Evolutionary conservation across 2,113 vertebrate species (phyloP), one percentile per base, ranked within the genome.

Genomic region (Forbesichthys agassizii): DNA sequence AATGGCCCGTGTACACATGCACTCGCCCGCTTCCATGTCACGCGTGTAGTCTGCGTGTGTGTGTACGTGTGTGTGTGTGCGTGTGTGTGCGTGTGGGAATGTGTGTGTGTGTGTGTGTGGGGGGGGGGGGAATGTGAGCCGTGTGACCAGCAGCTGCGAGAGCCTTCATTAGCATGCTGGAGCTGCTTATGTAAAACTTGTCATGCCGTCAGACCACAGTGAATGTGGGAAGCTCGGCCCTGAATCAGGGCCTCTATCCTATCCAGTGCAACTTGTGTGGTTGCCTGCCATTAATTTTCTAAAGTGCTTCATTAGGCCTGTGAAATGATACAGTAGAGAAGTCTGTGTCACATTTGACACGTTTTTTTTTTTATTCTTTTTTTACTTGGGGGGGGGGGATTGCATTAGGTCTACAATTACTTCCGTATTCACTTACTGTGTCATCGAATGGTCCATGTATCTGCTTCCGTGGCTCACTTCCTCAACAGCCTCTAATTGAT

Each of bases 141-240:
- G 70, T 58, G 76, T 68, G 73, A 56, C 69, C 9, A 85, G 84
- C 89, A 91, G 88, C 88, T 90, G 89, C 89, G 80, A 80, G 77
- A 36, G 66, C 77, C 80, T 67, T 69, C 87, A 91, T 91, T 92
- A 89, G 76, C 88, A 92, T 91, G 86, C 86, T 81, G 85, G 77
- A 76, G 78, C 80, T 77, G 85, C 68, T 91, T 89, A 86, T 87
- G 84, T 88, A 89, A 88, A 90, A 14, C 13, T 82, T 79, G 73
- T 78, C 84, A 77, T 81, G 75, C 82, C 83, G 85, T 67, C 74
- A 56, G 74, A 72, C 16, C 68, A n/a, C 59, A 76, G 69, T 80
- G 76, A 88, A 82, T 80, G 85, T 84, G 83, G 73, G 75, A 87
- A 84, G 73, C 66, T 67, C 51, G 74, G 66, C 65, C 67, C 66